Evolutionary conservation across 2,797 vertebrate genomes (phyloP), one percentile per base, ranked within the genome.

Genomic region (Tapera naevia): DNA sequence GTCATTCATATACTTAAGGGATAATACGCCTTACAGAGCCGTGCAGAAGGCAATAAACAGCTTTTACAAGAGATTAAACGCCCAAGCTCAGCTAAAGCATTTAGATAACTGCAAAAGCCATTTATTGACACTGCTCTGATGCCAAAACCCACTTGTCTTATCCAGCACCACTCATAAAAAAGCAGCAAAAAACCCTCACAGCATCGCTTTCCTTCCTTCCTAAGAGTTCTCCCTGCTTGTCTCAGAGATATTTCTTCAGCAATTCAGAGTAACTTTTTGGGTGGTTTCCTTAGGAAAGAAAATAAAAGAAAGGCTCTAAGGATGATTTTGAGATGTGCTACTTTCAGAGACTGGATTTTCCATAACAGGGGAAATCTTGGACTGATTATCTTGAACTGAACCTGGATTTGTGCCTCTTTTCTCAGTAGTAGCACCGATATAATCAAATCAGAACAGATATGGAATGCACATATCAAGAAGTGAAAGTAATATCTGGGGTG

Each of bases 31-130:
- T 96, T 33, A 32, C 87, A 57, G 91, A 60, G 87, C 72, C 9
- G 69, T 35, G 7, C 84, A 23, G 69, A 46, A 86, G 89, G 96
- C 82, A 94, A 97, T 96, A 94, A 95, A 92, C 81, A 93, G 93
- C 86, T 95, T 95, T 94, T 94, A 95, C 93, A 96, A 89, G 93
- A 97, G 94, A 97, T 97, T 96, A 94, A 94, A 94, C 51, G 50
- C 90, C 93, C 79, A 39, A 82, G 78, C 91, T 82, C 61, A 75
- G 80, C 87, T 45, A 33, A 94, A 90, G 86, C 92, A 48, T 91
- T 89, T 79, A 92, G 95, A 94, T 97, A 96, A 94, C 95, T 93
- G 94, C 92, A 87, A 89, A 92, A 95, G 65, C 83, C 86, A 93
- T 86, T 95, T 94, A 91, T 66, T 91, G 92, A 56, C 53, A 9